Conservation (phyloP, 2,113 vertebrate genomes). For the Pagrus major region DNA sequence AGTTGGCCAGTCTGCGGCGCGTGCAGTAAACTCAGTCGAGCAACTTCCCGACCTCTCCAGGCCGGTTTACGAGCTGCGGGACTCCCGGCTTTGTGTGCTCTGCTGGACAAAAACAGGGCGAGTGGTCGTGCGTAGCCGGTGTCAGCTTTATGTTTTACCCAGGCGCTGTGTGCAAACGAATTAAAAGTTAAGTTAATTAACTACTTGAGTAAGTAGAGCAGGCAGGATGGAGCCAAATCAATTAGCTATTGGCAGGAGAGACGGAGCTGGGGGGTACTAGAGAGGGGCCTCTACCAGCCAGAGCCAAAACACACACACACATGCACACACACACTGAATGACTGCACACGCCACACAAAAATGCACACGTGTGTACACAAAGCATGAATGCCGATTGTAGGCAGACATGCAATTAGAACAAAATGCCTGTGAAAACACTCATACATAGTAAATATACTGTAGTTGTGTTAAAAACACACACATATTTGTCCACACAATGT, state of each 20-base stretch:
- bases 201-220: conserved; percentile 75
- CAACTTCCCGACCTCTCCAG: conserved; percentile 19
- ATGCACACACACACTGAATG: neutral
- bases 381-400: neutral
- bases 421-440: neutral
- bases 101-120: conserved; percentile 24
- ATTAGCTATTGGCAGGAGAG: conserved; percentile 76
- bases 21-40: neutral
- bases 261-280: conserved; percentile 41
- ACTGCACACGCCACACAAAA: conserved; percentile 24
- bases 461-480: neutral
- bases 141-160: conserved; percentile 58
- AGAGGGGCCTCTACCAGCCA: conserved; percentile 37
- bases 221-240: conserved; percentile 75
- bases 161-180: conserved; percentile 55
- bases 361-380: neutral
- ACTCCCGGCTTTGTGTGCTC: conserved; percentile 25
- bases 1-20: neutral
- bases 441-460: neutral
- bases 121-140: conserved; percentile 45
- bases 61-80: neutral
- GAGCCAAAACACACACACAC: conserved; percentile 51
- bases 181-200: conserved; percentile 80
- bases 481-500: neutral
- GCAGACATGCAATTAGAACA: neutral